Base-by-base conservation (phyloP, 1,140 invertebrate species). In the Drosophila arizonae region DNA sequence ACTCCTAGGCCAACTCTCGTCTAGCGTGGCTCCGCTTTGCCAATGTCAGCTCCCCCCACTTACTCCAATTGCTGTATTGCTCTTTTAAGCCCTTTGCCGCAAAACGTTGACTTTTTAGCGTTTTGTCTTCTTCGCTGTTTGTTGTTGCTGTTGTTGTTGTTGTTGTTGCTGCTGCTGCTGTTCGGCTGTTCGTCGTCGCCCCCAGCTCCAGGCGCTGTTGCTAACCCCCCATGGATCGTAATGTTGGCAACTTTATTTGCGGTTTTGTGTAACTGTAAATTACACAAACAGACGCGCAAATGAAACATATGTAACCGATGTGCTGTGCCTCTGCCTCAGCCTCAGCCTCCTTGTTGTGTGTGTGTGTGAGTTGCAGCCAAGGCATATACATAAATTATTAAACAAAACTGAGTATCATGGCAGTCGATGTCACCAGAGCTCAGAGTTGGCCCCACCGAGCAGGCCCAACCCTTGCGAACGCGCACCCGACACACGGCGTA, bases 221-320 rank as follows among this genome's bases (percentile, higher is more conserved):
- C 45, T n/a, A 36, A 13, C 17, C 13, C 43, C 13, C 46, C 30
- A 17, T 68, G 58, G 52, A 65, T 81, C 80, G 74, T 82, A 82
- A 79, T 79, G 81, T 86, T 81, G 79, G 78, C 84, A 86, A 81
- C 71, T 86, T 86, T 86, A 86, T 86, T 86, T 86, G 81, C 81
- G 81, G 81, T 86, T 86, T 86, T 87, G 82, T 87, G 79, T 73
- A 77, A 78, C 81, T 85, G 81, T 85, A 87, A 85, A 86, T 85
- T 87, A 85, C 81, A 69, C 82, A 85, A 85, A 82, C 79, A 82
- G 80, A 84, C 80, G 80, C 79, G 66, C 79, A 82, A 81, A 82
- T 81, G 79, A 81, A 81, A 85, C 81, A 85, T 86, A 85, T 85
- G 81, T 85, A 85, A 77, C 81, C 55, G 68, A 84, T 73, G 57